Evolutionary conservation across 1,140 invertebrate species (phyloP), one percentile per base, ranked within the genome.

Genomic region (Macrocentrus cingulum): DNA sequence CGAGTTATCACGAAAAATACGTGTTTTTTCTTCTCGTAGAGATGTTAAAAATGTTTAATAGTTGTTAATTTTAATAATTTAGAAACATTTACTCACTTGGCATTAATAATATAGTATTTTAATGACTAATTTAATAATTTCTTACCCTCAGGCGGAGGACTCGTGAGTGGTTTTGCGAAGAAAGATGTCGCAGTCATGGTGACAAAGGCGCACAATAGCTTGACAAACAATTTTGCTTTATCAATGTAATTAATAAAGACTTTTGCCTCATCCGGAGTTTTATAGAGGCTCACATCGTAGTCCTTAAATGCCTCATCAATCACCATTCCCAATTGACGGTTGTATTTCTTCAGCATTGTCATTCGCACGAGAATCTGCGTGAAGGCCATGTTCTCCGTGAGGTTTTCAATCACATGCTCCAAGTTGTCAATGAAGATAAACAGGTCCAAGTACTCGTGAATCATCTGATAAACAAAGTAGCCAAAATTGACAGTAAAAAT

Each of bases 341-440:
- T 69, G 36, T 72, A 62, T 6, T 64, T 41, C 5, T 66, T 60
- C 1, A 74, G 2, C 59, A 68, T 66, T 1, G 67, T 25, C 60
- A 77, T 68, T 41, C 68, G 58, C 0, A 66, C 42, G 2, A 74
- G 37, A 20, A 75, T 75, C 34, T 69, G 64, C 0, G 71, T 66
- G 45, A 74, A 75, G 4, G 71, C 68, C 56, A 74, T 65, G 25
- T 74, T 77, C 39, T 77, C 69, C 0, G 69, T 71, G n/a, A 77
- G 50, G 60, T 77, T 75, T 61, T 72, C 66, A 0, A 75, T 56
- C 3, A 75, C 67, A n/a, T 71, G 67, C 36, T 75, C 70, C 0
- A 74, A 53, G 48, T 74, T 37, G 4, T 58, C 56, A 16, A 75
- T 67, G 11, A 64, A 70, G 1, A 74, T 9, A 44, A 71, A 63